Evolutionary conservation across 2,113 vertebrate species (phyloP), one percentile per base, ranked within the genome.

Genomic region (Amblyopsis rosae): DNA sequence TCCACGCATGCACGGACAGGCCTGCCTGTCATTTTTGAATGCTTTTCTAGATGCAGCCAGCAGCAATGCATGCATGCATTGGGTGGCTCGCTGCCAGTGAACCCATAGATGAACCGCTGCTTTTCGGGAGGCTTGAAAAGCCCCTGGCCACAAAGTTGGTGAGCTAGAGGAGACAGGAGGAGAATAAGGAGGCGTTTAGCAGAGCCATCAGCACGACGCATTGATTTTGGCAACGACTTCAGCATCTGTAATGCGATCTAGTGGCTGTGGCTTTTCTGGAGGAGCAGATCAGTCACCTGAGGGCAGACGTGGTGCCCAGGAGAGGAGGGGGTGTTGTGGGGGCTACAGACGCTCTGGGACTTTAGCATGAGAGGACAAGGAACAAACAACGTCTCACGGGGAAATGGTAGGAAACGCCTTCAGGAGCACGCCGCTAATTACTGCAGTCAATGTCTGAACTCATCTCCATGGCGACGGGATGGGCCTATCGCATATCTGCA

Each of bases 401-500:
- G 73, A 82, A 82, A 75, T 76, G 55, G 79, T 65, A 82, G 74
- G 76, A 86, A 85, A 77, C 54, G 82, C 74, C 86, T 77, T 85
- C 79, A 76, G 83, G 85, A 83, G 75, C 76, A 63, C 72, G 69
- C 67, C 69, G 73, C 84, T 91, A 91, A 89, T 89, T 87, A 85
- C 84, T 87, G 78, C 88, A 88, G 81, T 81, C 84, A 71, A 71
- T 83, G 88, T 91, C 89, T 88, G 85, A 81, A 84, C 76, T 76
- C 72, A 64, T 90, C 84, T 83, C 89, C 86, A 88, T 89, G 85
- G 89, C 82, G 88, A 91, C 86, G 76, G 82, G 84, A 87, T 77
- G 78, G 85, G 81, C 80, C 65, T 50, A 19, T 50, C 47, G 9
- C 61, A 11, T 26, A 48, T 50, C 7, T 59, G 73, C 81, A 70